These are phyloP conservation scores for Brachyrhaphis roseni DNA, from an alignment of 2,797 vertebrate genomes.

Conservation along the genomic window DNA sequence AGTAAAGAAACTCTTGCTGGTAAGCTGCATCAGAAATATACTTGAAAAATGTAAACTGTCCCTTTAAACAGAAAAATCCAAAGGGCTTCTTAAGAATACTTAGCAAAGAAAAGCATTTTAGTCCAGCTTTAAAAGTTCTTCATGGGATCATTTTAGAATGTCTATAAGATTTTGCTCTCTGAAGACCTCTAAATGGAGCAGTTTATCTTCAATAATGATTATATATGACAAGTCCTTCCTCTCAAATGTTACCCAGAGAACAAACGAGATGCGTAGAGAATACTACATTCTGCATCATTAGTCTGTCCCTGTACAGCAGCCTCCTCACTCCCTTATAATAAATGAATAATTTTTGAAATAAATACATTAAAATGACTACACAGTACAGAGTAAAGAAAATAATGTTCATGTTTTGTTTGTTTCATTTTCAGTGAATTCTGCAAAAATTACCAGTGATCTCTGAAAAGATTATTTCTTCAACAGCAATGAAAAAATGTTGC, in stretches of 20 bases:
- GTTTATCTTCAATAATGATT: not conserved
- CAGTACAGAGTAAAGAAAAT: not conserved
- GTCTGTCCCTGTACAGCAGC: not conserved
- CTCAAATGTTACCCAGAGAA: not conserved
- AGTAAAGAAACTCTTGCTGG: not conserved
- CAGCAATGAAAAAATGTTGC: not conserved
- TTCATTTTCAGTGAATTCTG: not conserved
- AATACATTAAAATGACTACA: not conserved
- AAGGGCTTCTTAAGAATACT: not conserved
- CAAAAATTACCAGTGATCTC: not conserved
- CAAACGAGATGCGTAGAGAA: not conserved
- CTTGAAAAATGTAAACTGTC: not conserved
- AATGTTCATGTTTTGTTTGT: not conserved
- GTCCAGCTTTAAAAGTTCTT: not conserved
- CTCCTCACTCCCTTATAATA: not conserved
- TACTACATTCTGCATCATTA: not conserved
- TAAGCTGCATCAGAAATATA: not conserved
- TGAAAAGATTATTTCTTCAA: not conserved
- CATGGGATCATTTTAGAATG: not conserved
- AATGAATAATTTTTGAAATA: not conserved
- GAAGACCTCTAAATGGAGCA: not conserved
- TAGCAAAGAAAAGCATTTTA: not conserved
- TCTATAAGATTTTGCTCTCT: not conserved
- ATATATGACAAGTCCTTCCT: not conserved
- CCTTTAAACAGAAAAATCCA: not conserved